A percentile compares a stretch with the other conserved stretches of the same genome.
These are phyloP conservation scores for Sarcophaga rosellei DNA, from an alignment of 2,888 invertebrate species.

Conservation along the genomic window DNA sequence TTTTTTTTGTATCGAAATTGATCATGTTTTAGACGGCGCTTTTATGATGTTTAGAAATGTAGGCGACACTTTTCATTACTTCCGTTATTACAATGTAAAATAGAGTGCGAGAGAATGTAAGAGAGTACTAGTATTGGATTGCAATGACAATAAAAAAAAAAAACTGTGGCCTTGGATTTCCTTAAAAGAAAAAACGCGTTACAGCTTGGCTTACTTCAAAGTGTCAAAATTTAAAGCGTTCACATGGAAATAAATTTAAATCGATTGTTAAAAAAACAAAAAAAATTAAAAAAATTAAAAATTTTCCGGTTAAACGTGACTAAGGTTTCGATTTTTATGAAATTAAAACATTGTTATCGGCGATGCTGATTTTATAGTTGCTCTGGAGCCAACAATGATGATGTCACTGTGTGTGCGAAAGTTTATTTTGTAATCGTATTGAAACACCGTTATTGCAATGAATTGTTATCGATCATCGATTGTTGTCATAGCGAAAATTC, in stretches of 20 bases:
- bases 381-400: constrained; percentile 30
- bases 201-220: too few species aligned
- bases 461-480: constrained; percentile 38
- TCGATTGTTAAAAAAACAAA: not conserved
- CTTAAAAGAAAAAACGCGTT: constrained; percentile 21
- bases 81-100: constrained; percentile 33
- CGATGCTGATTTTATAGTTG: not conserved
- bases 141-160: too few species aligned
- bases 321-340: not conserved
- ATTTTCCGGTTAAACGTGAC: constrained; percentile 43
- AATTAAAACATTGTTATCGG: not conserved
- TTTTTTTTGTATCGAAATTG: constrained; percentile 6
- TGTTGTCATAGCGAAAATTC: constrained; percentile 15
- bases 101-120: not conserved
- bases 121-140: not conserved
- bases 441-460: constrained; percentile 21
- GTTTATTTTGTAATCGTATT: not conserved
- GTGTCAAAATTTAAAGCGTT: too few species aligned
- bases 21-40: constrained; percentile 12
- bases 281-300: constrained; percentile 1
- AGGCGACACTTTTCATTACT: constrained; percentile 30
- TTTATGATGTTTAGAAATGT: not conserved
- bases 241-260: constrained; percentile 25
- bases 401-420: constrained; percentile 48
- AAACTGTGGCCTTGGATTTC: constrained; percentile 52